phyloP scores from a whole-genome alignment of 1,140 invertebrate species.

The Drosophila subpulchrella region DNA sequence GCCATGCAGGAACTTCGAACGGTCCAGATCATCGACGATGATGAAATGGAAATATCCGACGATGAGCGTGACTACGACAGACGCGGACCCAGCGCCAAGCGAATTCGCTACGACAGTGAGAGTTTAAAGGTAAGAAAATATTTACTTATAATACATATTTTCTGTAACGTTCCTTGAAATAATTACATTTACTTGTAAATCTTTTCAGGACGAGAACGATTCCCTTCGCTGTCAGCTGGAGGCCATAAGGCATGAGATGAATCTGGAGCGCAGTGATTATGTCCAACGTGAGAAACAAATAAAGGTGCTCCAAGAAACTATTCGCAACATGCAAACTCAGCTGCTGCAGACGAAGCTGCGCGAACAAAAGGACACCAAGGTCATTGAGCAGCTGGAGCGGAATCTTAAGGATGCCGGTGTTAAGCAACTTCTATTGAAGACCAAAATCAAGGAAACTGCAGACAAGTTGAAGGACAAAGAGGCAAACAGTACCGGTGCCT shows the following conservation, averaged over 20 bases:
- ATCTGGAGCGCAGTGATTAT: conserved; percentile 88
- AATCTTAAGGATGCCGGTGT: conserved; percentile 85
- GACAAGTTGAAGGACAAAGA: conserved; percentile 67
- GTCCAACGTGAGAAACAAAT: conserved; percentile 85
- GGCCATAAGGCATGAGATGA: conserved; percentile 96
- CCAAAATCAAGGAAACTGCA: conserved; percentile 70
- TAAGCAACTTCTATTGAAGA: conserved; percentile 71
- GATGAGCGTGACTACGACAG: conserved; percentile 84
- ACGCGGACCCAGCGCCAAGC: conserved; percentile 50
- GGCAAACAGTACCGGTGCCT: conserved; percentile 32
- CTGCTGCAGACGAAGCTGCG: conserved; percentile 88
- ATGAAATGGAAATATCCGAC: conserved; percentile 84
- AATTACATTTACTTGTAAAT: not conserved
- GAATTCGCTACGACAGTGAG: conserved; percentile 76
- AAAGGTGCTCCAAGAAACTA: conserved; percentile 88
- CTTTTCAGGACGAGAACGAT: conserved; percentile 92
- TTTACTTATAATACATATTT: not conserved
- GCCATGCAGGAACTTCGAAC: conserved; percentile 90
- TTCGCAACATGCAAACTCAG: conserved; percentile 93
- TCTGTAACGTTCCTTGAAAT: no score
- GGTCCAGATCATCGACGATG: conserved; percentile 88
- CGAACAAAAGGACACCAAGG: conserved; percentile 87
- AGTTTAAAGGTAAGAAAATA: conserved; percentile 64
- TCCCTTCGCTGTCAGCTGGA: conserved; percentile 95
- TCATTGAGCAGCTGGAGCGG: conserved; percentile 86